phyloP scores from a whole-genome alignment of 2,888 invertebrate genomes.

The Antheraea yamamai region DNA sequence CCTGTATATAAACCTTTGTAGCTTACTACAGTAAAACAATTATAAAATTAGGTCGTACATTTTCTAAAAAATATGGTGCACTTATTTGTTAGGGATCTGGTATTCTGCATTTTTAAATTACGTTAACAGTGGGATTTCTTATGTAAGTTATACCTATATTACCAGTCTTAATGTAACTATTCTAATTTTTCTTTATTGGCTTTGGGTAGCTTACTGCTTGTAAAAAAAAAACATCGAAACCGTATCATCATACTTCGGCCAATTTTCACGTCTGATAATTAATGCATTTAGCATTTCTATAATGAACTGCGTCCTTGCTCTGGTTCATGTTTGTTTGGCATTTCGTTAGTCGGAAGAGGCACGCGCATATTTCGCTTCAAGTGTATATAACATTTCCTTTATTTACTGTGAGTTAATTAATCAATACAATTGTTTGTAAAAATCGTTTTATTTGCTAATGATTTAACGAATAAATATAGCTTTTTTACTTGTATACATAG shows the following conservation, averaged over 20 bases:
- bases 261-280: conserved; percentile 64
- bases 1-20: too few relatives aligned
- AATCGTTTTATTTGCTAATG: background rate
- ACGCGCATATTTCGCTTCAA: conserved; percentile 32
- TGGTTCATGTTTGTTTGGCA: conserved; percentile 54
- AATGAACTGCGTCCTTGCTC: conserved; percentile 56
- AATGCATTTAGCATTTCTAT: conserved; percentile 68
- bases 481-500: background rate
- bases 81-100: too few relatives aligned
- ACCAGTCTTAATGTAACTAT: background rate
- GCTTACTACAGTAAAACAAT: too few relatives aligned
- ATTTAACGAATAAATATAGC: background rate
- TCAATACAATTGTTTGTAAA: background rate
- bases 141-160: background rate
- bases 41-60: too few relatives aligned
- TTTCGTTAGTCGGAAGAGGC: conserved; percentile 39
- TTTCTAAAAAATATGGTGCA: too few relatives aligned
- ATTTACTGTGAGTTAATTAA: conserved; percentile 15
- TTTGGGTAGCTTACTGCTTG: background rate
- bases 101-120: too few relatives aligned
- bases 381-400: conserved; percentile 15
- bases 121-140: too few relatives aligned
- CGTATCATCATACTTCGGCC: conserved; percentile 47
- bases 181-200: background rate
- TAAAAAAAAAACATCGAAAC: conserved; percentile 52